These are phyloP conservation scores for Strigamia maritima DNA, from an alignment of 2,888 invertebrate genomes.

Conservation along the genomic window DNA sequence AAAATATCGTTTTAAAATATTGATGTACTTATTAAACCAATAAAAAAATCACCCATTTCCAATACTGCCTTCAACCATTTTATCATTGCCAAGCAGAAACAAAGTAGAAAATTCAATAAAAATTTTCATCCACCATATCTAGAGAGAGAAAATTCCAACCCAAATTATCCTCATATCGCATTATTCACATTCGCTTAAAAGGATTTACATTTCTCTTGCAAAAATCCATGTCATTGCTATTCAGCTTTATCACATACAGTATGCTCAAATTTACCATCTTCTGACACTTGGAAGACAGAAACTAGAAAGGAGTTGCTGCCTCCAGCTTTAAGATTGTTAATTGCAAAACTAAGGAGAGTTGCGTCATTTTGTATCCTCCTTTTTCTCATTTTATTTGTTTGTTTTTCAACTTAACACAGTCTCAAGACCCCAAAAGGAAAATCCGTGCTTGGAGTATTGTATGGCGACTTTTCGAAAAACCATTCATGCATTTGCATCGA, in stretches of 20 bases:
- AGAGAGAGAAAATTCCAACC: neutral
- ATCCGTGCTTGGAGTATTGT: too few relatives aligned
- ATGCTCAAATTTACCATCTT: neutral
- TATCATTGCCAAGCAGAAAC: neutral
- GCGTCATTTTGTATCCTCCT: too few relatives aligned
- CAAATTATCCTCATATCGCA: constrained; percentile 1
- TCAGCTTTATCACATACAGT: neutral
- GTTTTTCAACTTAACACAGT: too few relatives aligned
- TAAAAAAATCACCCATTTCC: too few relatives aligned
- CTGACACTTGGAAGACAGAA: neutral
- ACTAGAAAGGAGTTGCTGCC: too few relatives aligned
- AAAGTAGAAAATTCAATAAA: neutral
- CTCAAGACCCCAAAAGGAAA: too few relatives aligned
- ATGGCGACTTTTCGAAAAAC: too few relatives aligned
- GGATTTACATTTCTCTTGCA: neutral
- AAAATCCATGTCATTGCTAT: neutral
- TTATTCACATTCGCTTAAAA: neutral
- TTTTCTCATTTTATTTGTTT: too few relatives aligned
- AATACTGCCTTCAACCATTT: neutral
- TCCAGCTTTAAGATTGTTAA: neutral
- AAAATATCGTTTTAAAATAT: too few relatives aligned
- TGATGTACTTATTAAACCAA: too few relatives aligned
- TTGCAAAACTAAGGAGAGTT: too few relatives aligned
- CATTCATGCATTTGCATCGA: too few relatives aligned
- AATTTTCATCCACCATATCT: neutral